Evolutionary conservation across 2,888 invertebrate genomes (phyloP).

Genomic region (Nyleta sp.): DNA sequence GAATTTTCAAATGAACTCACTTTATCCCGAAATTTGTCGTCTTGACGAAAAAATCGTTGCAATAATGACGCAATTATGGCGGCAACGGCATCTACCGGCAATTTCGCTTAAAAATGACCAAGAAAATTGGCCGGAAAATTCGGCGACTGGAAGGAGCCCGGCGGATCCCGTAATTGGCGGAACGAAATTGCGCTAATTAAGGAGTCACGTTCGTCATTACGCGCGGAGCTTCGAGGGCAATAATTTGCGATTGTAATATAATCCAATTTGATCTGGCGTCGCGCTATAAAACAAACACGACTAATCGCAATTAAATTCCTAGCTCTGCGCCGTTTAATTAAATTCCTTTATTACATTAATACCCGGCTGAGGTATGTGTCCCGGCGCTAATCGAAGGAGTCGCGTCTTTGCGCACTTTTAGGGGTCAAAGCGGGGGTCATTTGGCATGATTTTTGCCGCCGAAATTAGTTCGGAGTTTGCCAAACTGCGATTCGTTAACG

Average conservation of each 20-base stretch:
- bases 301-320: conserved; percentile 58
- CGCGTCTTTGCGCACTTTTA: conserved; percentile 30
- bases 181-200: conserved; percentile 56
- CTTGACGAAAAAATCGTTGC: no score
- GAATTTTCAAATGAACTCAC: no score
- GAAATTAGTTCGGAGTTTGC: not conserved
- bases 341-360: conserved; percentile 61
- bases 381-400: conserved; percentile 38
- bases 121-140: not conserved
- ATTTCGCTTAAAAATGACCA: no score
- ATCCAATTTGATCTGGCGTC: conserved; percentile 52
- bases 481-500: no score
- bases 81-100: no score
- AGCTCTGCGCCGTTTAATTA: conserved; percentile 53
- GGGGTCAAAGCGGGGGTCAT: not conserved
- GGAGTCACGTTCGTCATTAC: conserved; percentile 61
- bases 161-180: conserved; percentile 27
- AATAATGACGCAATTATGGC: no score
- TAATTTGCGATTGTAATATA: conserved; percentile 64
- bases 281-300: conserved; percentile 55
- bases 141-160: no score
- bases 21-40: no score
- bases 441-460: not conserved
- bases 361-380: conserved; percentile 30
- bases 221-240: conserved; percentile 28